Percentiles rank a stretch among this genome's conserved stretches.
Evolutionary conservation across 2,888 invertebrate species (phyloP).

Genomic region (Poecilobothrus nobilitatus): DNA sequence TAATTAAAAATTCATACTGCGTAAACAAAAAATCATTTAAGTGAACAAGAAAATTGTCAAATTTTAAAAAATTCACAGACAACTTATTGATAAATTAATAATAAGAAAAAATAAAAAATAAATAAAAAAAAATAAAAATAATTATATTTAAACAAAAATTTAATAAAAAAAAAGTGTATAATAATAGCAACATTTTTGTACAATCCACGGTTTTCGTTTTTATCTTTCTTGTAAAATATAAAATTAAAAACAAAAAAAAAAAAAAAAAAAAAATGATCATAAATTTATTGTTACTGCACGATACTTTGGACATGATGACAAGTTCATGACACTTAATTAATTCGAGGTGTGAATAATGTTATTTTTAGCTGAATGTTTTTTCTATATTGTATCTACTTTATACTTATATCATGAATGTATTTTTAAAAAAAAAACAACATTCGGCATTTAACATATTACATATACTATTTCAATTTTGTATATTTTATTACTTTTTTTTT

Average conservation of each 20-base stretch:
- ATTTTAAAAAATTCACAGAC: not conserved
- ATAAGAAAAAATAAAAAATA: not conserved
- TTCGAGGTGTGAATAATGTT: slow-evolving; percentile 4
- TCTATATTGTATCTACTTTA: too few species aligned
- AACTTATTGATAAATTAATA: not conserved
- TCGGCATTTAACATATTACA: not conserved
- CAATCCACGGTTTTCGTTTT: too few species aligned
- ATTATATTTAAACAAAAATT: too few species aligned
- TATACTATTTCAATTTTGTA: too few species aligned
- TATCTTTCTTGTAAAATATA: too few species aligned
- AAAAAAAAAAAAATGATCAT: not conserved
- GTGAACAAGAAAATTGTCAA: slow-evolving; percentile 2
- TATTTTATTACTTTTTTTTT: too few species aligned
- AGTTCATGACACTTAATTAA: slow-evolving; percentile 4
- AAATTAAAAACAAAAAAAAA: too few species aligned
- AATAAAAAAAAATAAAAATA: not conserved
- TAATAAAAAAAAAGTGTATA: too few species aligned
- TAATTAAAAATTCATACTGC: not conserved
- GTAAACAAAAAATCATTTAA: not conserved
- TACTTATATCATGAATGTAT: too few species aligned
- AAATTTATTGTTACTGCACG: not conserved
- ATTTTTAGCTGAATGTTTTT: not conserved
- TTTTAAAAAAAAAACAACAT: too few species aligned
- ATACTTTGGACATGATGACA: slow-evolving; percentile 6
- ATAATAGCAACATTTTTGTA: too few species aligned